Base-by-base conservation (phyloP, 2,797 vertebrate species). In the Scleropages formosus region DNA sequence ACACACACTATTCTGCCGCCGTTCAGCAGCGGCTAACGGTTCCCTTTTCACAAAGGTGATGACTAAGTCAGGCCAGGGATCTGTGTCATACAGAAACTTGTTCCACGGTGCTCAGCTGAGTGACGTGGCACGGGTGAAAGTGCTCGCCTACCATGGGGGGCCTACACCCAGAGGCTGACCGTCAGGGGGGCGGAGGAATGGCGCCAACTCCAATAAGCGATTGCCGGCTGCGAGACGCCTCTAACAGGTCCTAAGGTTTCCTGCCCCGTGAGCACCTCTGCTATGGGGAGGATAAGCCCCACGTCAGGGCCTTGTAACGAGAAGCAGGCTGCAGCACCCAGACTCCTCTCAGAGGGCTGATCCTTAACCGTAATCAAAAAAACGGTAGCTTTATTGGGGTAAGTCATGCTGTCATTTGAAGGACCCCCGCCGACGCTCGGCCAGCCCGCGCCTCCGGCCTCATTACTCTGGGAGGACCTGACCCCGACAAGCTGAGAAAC, bases 171-270 rank as follows among this genome's bases (percentile, higher is more conserved):
- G 31, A 39, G 31, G 31, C 31, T 39, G 31, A 31, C 31, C 31
- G 6, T 2, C 16, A 22, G 69, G 56, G 58, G 70, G 22, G 18
- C 26, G 67, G 47, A 73, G 80, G 73, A 82, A 75, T 61, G 76
- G 78, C 81, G 81, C 81, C 82, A 82, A 82, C 78, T 80, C 85
- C 82, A 86, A 78, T 77, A 85, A 84, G 78, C 79, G 80, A 79
- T 73, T 71, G 71, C 67, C 3, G 81, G 72, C 78, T 79, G 81
- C 85, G 76, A 80, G 83, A 87, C 85, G 85, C 84, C 84, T 78
- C 85, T 86, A 87, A 87, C 85, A 85, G 81, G 82, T 81, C 79
- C 81, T 84, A 82, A 82, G 82, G 81, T 85, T 87, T 83, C 80
- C 84, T 75, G 72, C 84, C 82, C 84, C 82, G 79, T 78, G 82